phyloP scores from a whole-genome alignment of 2,797 vertebrate genomes.

The Aulostomus chinensis region DNA sequence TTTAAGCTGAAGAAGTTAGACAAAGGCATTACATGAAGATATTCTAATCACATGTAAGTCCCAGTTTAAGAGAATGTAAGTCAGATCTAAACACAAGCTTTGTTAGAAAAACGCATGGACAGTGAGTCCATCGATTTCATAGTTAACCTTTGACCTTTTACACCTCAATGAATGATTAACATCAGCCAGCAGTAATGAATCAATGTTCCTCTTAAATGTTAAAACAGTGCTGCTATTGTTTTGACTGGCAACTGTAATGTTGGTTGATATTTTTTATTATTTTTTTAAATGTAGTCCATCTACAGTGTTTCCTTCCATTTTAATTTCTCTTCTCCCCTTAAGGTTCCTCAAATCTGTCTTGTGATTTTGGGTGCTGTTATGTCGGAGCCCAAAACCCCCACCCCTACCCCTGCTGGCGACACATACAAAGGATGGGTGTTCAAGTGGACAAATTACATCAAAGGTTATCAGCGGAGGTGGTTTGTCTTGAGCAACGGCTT shows the following conservation, averaged over 20 bases:
- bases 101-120: neutral
- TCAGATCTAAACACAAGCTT: neutral
- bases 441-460: constrained; percentile 98
- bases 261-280: too few relatives aligned
- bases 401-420: constrained; percentile 78
- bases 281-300: too few relatives aligned
- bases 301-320: neutral
- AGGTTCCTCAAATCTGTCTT: constrained; percentile 45
- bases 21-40: neutral
- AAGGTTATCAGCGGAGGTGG: constrained; percentile 95
- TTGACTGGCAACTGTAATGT: too few relatives aligned
- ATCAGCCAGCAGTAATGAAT: neutral
- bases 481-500: constrained; percentile 96
- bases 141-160: constrained; percentile 56
- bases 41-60: neutral
- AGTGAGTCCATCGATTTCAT: constrained; percentile 22
- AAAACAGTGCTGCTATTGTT: too few relatives aligned
- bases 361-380: constrained; percentile 71
- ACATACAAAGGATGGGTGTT: constrained; percentile 94
- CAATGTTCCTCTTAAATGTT: neutral
- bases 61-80: neutral
- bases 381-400: constrained; percentile 83
- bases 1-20: too few relatives aligned
- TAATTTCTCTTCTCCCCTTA: neutral
- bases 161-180: constrained; percentile 26